phyloP scores from a whole-genome alignment of 2,113 vertebrate genomes.

The Macquaria australasica region DNA sequence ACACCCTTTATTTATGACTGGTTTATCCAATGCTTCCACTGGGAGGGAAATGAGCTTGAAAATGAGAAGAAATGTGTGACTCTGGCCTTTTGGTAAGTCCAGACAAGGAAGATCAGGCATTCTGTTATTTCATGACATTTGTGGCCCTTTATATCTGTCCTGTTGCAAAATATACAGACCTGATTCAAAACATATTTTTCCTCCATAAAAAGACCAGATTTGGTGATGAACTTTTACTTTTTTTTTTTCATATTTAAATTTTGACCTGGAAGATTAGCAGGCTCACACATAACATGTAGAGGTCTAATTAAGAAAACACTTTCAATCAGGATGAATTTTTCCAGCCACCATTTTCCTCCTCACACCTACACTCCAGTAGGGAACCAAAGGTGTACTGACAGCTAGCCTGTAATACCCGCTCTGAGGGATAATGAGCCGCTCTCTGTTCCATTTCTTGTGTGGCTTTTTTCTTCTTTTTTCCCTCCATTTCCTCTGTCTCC shows the following conservation, averaged over 20 bases:
- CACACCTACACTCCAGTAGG: neutral
- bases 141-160: slow-evolving; percentile 45
- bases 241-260: slow-evolving; percentile 22
- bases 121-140: slow-evolving; percentile 38
- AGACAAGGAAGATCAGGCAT: slow-evolving; percentile 36
- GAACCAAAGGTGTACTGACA: slow-evolving; percentile 40
- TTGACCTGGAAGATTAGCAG: slow-evolving; percentile 15
- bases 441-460: slow-evolving; percentile 61
- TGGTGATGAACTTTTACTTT: neutral
- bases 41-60: slow-evolving; percentile 17
- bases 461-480: slow-evolving; percentile 15
- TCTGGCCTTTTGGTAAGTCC: slow-evolving; percentile 45
- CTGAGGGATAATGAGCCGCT: slow-evolving; percentile 70
- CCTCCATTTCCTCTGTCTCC: slow-evolving; percentile 36
- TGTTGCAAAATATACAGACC: slow-evolving; percentile 5
- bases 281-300: slow-evolving; percentile 11
- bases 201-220: neutral
- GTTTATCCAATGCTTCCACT: neutral
- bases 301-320: slow-evolving; percentile 53
- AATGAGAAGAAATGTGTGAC: slow-evolving; percentile 33
- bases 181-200: slow-evolving; percentile 20
- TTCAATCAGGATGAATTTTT: neutral
- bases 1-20: slow-evolving; percentile 40
- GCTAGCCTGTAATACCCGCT: slow-evolving; percentile 39
- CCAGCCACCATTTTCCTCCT: neutral